phyloP scores from a whole-genome alignment of 2,797 vertebrate species.

The Takifugu rubripes region DNA sequence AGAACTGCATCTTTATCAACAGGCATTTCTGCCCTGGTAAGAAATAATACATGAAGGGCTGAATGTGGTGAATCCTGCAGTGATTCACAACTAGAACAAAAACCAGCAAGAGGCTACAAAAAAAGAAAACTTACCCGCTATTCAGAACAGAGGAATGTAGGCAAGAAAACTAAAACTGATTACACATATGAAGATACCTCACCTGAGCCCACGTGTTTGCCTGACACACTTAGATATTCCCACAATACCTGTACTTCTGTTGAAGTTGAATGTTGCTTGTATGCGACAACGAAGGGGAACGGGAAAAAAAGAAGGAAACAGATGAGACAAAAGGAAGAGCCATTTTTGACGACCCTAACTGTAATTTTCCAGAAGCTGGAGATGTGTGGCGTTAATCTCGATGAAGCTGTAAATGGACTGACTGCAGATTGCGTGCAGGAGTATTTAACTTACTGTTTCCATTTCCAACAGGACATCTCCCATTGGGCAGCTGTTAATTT shows the following conservation, averaged over 20 bases:
- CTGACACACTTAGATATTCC: no score
- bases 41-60: constrained; percentile 46
- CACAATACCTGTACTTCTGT: no score
- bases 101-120: constrained; percentile 34
- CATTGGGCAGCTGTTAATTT: constrained; percentile 34
- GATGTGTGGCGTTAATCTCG: background rate
- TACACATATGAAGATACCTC: no score
- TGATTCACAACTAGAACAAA: constrained; percentile 44
- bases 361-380: background rate
- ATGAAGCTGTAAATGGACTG: background rate
- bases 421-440: background rate
- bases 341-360: no score
- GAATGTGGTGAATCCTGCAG: constrained; percentile 25
- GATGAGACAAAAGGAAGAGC: no score
- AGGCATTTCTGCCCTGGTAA: constrained; percentile 17
- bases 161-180: no score
- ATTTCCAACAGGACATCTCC: constrained; percentile 31
- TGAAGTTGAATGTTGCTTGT: no score
- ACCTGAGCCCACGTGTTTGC: no score
- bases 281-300: no score
- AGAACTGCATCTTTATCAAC: constrained; percentile 18
- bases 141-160: background rate
- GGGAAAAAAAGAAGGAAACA: no score
- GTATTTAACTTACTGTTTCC: constrained; percentile 18
- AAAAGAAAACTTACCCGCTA: background rate